Conservation (phyloP, 2,113 vertebrate species). For the Micronisus gabar region DNA sequence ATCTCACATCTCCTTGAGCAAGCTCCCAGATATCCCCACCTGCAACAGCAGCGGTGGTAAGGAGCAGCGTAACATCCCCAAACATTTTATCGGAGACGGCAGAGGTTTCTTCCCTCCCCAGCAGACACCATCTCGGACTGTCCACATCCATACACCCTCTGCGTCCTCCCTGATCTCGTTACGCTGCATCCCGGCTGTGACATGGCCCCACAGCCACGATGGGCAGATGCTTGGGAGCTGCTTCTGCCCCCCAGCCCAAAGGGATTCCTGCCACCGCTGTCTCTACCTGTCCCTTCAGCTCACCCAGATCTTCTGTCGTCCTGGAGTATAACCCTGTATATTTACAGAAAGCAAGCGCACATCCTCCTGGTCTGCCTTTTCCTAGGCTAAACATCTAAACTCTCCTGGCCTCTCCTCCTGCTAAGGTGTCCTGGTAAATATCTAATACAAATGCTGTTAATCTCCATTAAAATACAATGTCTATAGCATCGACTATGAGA, state of each 20-base stretch:
- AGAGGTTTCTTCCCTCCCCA: too few relatives aligned
- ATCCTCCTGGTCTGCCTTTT: background rate
- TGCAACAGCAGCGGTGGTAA: background rate
- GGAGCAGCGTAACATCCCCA: background rate
- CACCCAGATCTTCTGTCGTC: background rate
- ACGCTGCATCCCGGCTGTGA: fast-evolving
- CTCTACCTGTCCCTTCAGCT: background rate
- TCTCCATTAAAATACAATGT: background rate
- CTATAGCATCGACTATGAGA: background rate
- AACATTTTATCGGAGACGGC: fast-evolving
- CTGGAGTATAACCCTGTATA: background rate
- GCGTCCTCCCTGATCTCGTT: fast-evolving
- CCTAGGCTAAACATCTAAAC: background rate
- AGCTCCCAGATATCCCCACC: background rate
- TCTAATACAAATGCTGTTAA: background rate
- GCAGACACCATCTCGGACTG: fast-evolving
- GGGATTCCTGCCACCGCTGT: background rate
- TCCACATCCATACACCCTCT: background rate
- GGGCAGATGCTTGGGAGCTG: background rate
- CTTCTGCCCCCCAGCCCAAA: background rate
- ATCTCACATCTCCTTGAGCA: background rate
- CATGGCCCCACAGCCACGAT: fast-evolving
- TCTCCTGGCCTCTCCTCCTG: background rate
- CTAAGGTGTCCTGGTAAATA: background rate
- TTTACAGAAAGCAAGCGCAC: background rate